phyloP scores from a whole-genome alignment of 1,140 invertebrate species.

The Acromyrmex charruanus region DNA sequence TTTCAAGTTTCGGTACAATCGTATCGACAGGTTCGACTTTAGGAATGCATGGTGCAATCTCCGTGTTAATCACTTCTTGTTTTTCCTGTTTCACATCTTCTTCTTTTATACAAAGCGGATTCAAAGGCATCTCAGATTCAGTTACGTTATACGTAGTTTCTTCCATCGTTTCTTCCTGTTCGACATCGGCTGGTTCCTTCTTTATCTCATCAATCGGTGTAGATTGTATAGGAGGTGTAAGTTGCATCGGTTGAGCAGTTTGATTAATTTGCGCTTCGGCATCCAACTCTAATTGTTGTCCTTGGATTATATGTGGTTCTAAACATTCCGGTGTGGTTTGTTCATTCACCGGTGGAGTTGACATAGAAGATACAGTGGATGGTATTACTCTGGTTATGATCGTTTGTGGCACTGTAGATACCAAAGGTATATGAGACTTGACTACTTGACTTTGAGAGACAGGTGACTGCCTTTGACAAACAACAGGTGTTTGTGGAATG shows the following conservation, averaged over 20 bases:
- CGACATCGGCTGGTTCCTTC: conserved; percentile 63
- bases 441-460: conserved; percentile 69
- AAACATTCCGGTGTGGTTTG: conserved; percentile 27
- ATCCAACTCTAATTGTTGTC: conserved; percentile 58
- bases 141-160: conserved; percentile 39
- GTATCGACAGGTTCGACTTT: conserved; percentile 20
- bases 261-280: conserved; percentile 52
- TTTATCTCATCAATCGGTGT: conserved; percentile 64
- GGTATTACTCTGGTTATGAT: conserved; percentile 75
- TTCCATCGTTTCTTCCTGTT: conserved; percentile 55
- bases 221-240: conserved; percentile 73
- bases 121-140: conserved; percentile 76
- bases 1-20: conserved; percentile 59
- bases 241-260: conserved; percentile 72
- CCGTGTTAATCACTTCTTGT: conserved; percentile 44
- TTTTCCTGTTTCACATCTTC: conserved; percentile 60
- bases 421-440: conserved; percentile 79
- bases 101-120: background rate
- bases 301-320: conserved; percentile 36
- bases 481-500: conserved; percentile 48
- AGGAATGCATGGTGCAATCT: conserved; percentile 30
- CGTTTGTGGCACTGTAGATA: conserved; percentile 75
- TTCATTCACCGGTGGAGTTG: conserved; percentile 42
- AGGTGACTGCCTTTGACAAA: conserved; percentile 54
- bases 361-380: conserved; percentile 63